Conservation (phyloP, 2,113 vertebrate species). For the Brachypodius melanocephalos region DNA sequence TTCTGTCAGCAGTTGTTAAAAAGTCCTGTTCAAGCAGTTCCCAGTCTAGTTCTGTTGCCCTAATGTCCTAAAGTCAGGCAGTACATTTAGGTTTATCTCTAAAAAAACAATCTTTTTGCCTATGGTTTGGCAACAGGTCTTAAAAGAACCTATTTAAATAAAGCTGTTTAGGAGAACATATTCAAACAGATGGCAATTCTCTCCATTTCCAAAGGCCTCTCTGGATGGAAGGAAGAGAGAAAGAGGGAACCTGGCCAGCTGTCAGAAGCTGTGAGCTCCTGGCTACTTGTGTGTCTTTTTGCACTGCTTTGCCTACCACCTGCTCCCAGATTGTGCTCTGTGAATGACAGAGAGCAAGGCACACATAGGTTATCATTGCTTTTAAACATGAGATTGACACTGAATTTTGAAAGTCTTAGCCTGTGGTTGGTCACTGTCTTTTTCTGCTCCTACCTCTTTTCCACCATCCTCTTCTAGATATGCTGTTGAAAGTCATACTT, state of each 20-base stretch:
- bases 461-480: not conserved
- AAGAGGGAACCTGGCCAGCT: not conserved
- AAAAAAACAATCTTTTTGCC: not conserved
- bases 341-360: not conserved
- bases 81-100: not conserved
- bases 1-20: not conserved
- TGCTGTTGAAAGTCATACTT: not conserved
- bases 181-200: not conserved
- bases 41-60: not conserved
- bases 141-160: not conserved
- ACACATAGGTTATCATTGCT: not conserved
- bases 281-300: fast-evolving
- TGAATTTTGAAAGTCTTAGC: not conserved
- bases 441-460: not conserved
- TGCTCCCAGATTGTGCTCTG: not conserved
- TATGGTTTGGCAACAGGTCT: not conserved
- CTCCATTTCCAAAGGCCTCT: not conserved
- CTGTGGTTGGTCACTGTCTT: not conserved
- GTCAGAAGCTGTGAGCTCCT: not conserved
- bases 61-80: not conserved
- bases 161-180: not conserved
- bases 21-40: not conserved
- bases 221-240: not conserved
- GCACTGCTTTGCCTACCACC: not conserved
- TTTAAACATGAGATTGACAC: not conserved